Conservation (phyloP, 2,888 invertebrate species). For the Latrodectus elegans region DNA sequence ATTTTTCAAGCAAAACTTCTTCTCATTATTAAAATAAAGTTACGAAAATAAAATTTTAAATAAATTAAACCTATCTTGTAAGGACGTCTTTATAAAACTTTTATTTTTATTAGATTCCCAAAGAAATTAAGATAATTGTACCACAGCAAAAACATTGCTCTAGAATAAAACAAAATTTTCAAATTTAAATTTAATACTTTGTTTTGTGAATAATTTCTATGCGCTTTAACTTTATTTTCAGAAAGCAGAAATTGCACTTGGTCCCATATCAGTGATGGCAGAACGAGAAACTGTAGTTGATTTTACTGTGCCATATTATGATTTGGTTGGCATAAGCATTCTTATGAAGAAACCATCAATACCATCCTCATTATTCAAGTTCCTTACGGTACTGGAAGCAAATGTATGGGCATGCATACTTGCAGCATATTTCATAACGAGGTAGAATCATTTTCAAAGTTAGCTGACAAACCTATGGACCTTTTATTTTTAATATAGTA, state of each 20-base stretch:
- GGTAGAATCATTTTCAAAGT: constrained; percentile 76
- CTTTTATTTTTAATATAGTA: no score
- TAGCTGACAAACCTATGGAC: no score
- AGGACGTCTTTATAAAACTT: no score
- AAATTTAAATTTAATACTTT: no score
- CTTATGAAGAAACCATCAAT: constrained; percentile 93
- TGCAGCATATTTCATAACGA: constrained; percentile 95
- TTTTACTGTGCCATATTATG: constrained; percentile 98
- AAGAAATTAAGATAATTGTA: no score
- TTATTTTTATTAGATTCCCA: no score
- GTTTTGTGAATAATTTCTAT: not conserved
- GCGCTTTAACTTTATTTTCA: constrained; percentile 71
- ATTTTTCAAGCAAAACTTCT: no score
- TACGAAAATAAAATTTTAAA: no score
- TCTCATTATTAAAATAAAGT: no score
- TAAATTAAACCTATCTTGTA: no score
- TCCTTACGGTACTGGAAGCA: constrained; percentile 94
- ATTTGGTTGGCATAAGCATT: constrained; percentile 96
- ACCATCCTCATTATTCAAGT: constrained; percentile 95
- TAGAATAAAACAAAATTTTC: no score
- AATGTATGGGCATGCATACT: constrained; percentile 98
- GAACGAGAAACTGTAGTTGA: constrained; percentile 97
- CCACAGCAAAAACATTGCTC: no score
- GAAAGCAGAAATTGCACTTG: constrained; percentile 93
- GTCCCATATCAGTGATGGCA: constrained; percentile 96